Conservation (phyloP, 2,113 vertebrate genomes). For the Xiphophorus couchianus region DNA sequence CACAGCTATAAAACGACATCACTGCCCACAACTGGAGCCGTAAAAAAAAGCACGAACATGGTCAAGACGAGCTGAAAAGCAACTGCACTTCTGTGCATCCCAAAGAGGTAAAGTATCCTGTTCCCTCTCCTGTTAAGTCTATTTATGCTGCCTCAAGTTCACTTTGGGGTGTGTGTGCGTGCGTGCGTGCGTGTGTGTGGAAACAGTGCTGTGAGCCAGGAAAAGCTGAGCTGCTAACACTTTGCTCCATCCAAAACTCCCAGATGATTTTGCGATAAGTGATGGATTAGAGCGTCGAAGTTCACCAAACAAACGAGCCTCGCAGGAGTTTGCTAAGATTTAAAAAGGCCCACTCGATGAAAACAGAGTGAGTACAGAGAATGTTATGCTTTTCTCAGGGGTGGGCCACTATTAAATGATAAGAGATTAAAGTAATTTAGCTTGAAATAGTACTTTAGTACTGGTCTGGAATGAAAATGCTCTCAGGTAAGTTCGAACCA, state of each 20-base stretch:
- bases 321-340: constrained; percentile 7
- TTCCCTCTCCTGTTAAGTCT: constrained; percentile 27
- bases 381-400: not conserved
- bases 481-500: not conserved
- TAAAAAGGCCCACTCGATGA: constrained; percentile 17
- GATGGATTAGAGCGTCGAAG: constrained; percentile 30
- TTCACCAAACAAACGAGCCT: not conserved
- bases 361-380: not conserved
- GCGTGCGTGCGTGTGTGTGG: constrained; percentile 28
- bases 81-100: constrained; percentile 7
- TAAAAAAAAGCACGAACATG: not conserved
- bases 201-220: constrained; percentile 54
- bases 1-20: not conserved
- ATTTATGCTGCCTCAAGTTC: constrained; percentile 32
- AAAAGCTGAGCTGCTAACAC: constrained; percentile 51
- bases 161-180: constrained; percentile 26
- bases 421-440: not conserved
- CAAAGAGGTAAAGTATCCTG: not conserved
- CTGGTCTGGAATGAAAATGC: not conserved
- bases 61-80: constrained; percentile 22
- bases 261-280: constrained; percentile 56
- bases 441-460: not conserved
- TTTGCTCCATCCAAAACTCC: constrained; percentile 39
- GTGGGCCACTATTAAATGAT: not conserved
- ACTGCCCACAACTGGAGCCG: constrained; percentile 22